phyloP scores from a whole-genome alignment of 1,140 invertebrate genomes.

The Papilio xuthus region DNA sequence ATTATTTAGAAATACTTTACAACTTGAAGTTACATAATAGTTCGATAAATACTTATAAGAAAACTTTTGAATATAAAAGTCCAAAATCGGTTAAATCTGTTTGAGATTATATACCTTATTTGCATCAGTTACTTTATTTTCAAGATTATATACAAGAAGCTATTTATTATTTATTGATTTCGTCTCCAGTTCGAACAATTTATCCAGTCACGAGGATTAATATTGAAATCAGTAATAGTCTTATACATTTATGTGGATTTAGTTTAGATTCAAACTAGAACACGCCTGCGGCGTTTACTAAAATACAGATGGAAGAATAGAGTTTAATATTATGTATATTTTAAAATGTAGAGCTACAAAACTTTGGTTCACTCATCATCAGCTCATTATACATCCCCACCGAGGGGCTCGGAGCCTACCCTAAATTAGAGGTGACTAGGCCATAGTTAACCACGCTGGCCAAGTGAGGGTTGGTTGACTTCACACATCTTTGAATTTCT shows the following conservation, averaged over 20 bases:
- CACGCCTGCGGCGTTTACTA: background rate
- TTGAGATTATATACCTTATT: conserved; percentile 38
- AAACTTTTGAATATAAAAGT: background rate
- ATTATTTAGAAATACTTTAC: too few relatives aligned
- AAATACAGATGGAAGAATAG: background rate
- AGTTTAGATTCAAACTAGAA: conserved; percentile 3
- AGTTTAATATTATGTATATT: too few relatives aligned
- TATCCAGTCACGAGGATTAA: conserved; percentile 43
- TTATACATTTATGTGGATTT: background rate
- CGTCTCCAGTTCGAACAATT: conserved; percentile 47
- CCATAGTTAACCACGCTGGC: too few relatives aligned
- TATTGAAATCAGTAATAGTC: conserved; percentile 45
- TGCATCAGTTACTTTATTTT: conserved; percentile 44
- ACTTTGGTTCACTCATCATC: too few relatives aligned
- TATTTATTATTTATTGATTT: conserved; percentile 53
- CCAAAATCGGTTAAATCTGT: conserved; percentile 36
- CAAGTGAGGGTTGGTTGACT: too few relatives aligned
- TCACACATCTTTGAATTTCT: too few relatives aligned
- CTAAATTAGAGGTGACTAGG: too few relatives aligned
- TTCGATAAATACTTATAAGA: background rate
- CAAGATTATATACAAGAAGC: conserved; percentile 51
- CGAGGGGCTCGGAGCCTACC: too few relatives aligned
- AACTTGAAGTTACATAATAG: too few relatives aligned
- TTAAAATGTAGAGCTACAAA: too few relatives aligned
- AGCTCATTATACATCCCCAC: too few relatives aligned